A percentile compares a stretch with the other conserved stretches of the same genome.
Evolutionary conservation across 2,888 invertebrate genomes (phyloP).

Genomic region (Galeruca laticollis): DNA sequence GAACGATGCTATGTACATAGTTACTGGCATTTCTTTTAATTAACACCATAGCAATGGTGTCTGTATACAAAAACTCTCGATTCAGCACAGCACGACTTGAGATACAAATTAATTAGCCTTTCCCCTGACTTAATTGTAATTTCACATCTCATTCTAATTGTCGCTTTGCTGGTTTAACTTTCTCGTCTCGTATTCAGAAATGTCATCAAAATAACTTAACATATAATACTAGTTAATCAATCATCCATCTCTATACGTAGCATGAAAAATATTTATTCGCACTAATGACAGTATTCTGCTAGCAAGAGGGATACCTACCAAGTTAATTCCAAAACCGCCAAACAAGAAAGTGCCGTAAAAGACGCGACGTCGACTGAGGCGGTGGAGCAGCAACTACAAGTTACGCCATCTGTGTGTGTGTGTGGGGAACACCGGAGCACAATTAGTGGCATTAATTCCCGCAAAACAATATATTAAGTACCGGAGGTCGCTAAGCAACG

Average conservation of each 20-base stretch:
- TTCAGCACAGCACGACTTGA: no score
- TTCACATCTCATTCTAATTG: no score
- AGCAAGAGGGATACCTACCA: constrained; percentile 16
- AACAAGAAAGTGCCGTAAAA: constrained; percentile 36
- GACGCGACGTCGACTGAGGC: constrained; percentile 14
- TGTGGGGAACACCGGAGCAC: constrained; percentile 49
- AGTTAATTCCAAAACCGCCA: constrained; percentile 28
- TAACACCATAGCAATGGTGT: no score
- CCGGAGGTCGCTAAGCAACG: constrained; percentile 37
- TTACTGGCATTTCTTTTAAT: no score
- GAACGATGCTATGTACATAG: no score
- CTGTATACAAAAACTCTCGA: no score
- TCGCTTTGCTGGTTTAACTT: no score
- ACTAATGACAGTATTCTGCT: constrained; percentile 1
- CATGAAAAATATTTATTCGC: neutral
- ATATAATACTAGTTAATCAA: no score
- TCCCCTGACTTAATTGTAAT: no score
- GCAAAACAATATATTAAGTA: constrained; percentile 52
- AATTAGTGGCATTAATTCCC: constrained; percentile 56
- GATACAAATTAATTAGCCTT: no score
- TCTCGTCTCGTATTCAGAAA: no score
- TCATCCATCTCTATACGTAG: neutral
- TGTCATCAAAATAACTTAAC: no score
- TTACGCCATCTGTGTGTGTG: constrained; percentile 52
- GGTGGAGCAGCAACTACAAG: constrained; percentile 22